Percentiles rank a stretch among this genome's conserved stretches.
phyloP scores from a whole-genome alignment of 2,797 vertebrate genomes.

The Alectoris magna region DNA sequence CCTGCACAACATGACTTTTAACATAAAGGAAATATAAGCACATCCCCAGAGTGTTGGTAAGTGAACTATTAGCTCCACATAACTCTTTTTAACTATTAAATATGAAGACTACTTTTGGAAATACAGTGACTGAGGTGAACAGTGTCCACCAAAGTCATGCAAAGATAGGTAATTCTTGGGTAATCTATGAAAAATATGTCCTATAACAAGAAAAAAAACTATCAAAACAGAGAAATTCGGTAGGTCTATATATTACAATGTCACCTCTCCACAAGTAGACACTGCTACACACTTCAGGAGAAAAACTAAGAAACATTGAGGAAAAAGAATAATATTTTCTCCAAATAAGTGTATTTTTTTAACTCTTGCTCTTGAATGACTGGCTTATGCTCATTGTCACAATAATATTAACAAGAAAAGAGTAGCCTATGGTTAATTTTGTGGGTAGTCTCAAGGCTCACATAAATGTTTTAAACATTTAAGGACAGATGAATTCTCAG shows the following conservation, averaged over 20 bases:
- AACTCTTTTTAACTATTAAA: not conserved
- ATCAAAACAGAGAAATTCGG: not conserved
- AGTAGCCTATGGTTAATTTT: not conserved
- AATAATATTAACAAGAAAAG: not conserved
- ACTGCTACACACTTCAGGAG: not conserved
- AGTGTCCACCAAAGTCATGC: not conserved
- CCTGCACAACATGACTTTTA: not conserved
- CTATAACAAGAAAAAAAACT: not conserved
- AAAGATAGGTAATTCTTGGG: not conserved
- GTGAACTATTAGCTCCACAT: not conserved
- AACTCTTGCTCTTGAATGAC: not conserved
- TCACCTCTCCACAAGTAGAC: not conserved
- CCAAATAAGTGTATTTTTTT: not conserved
- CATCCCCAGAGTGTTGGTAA: not conserved
- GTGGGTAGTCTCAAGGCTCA: not conserved
- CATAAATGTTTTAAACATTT: slow-evolving; percentile 13
- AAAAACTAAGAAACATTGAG: not conserved
- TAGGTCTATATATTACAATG: not conserved
- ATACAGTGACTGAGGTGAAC: not conserved
- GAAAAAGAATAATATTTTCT: not conserved
- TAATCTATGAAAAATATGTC: not conserved
- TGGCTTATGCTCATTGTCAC: not conserved
- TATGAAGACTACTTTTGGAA: not conserved
- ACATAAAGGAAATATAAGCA: not conserved
- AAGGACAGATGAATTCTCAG: not conserved